Evolutionary conservation across 2,888 invertebrate species (phyloP), one percentile per base, ranked within the genome.

Genomic region (Eueremaeus valkanovi): DNA sequence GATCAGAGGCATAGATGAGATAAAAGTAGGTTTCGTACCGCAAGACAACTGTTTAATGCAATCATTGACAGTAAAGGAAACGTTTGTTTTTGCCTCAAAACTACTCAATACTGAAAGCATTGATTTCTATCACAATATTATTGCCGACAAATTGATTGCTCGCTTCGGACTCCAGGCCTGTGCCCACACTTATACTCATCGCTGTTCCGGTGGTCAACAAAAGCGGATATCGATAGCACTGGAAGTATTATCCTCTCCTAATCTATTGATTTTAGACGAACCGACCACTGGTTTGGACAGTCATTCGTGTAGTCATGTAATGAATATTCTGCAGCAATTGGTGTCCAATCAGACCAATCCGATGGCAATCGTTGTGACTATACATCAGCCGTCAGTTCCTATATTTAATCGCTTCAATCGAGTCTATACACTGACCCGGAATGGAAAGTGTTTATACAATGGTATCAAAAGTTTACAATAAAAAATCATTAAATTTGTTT

Each of bases 281-380:
- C 75, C 75, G 58, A 75, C 75, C 1, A 75, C 75, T 9, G 75
- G 75, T 29, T 40, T 75, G 45, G 75, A 75, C 40, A 72, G 72
- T 24, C 55, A 72, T 1, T 75, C 75, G n/a, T 75, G 72, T 33
- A 18, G 36, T n/a, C 40, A 55, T 11, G 72, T 75, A 3, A 55
- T 75, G 40, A 40, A 72, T 1, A 31, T 75, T 18, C 8, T 75
- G 21, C 24, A 72, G 2, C 72, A 75, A n/a, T 24, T 75, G 72
- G 75, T 40, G 21, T 3, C 33, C 21, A 55, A 73, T 40, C 33
- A 13, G 40, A 11, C 58, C 18, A 33, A 24, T 1, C 58, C 75
- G 24, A 31, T 55, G 42, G 75, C 75, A 9, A 36, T 75, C 3
- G 55, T 75, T 3, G 21, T 45, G 18, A 75, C 75, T 18, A 75